phyloP scores from a whole-genome alignment of 2,888 invertebrate species.

The Corbicula japonica region DNA sequence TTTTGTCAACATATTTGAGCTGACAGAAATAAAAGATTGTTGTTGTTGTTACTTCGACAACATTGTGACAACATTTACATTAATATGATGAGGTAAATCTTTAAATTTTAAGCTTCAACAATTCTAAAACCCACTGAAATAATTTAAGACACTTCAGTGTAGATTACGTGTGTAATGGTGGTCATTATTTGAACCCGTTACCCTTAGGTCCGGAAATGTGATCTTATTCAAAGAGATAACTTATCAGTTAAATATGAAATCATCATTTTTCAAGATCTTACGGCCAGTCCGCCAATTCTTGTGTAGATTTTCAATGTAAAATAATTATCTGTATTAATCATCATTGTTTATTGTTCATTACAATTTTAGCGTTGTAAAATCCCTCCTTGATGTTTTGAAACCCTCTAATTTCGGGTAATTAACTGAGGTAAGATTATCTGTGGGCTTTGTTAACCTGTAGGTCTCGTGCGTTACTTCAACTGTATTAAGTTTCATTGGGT shows the following conservation, averaged over 20 bases:
- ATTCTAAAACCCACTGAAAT: no score
- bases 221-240: neutral
- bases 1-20: no score
- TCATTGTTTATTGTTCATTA: conserved; percentile 15
- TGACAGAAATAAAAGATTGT: no score
- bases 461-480: no score
- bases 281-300: neutral
- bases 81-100: no score
- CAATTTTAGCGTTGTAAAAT: conserved; percentile 3
- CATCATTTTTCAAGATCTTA: conserved; percentile 19
- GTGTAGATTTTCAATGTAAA: conserved; percentile 8
- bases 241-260: conserved; percentile 3
- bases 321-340: conserved; percentile 20
- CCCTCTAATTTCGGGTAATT: conserved; percentile 41
- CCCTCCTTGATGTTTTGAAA: conserved; percentile 34
- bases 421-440: conserved; percentile 34
- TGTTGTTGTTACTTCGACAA: no score
- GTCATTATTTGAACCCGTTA: conserved; percentile 7
- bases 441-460: no score
- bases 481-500: no score
- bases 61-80: no score
- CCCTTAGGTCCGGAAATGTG: neutral
- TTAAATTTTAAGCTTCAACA: no score
- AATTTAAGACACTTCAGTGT: no score
- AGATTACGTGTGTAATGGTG: no score